Evolutionary conservation across 2,888 invertebrate species (phyloP).

Genomic region (Julus scanicus): DNA sequence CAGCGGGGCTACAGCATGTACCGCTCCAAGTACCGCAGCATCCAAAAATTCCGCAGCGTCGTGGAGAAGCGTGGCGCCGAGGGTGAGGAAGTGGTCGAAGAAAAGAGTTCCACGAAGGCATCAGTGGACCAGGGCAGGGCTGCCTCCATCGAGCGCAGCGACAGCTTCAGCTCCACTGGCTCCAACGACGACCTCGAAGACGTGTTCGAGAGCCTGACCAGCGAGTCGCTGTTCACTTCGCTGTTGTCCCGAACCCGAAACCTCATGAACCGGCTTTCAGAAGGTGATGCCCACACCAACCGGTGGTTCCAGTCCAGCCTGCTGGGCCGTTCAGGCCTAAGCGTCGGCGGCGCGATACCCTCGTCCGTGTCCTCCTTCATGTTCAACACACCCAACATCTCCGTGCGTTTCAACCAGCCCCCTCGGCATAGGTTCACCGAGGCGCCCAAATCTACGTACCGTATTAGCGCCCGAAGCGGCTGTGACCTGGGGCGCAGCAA

Average conservation of each 20-base stretch:
- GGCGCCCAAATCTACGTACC: background rate
- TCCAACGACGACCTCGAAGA: constrained; percentile 80
- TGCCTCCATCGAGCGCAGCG: constrained; percentile 73
- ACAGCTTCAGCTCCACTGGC: constrained; percentile 85
- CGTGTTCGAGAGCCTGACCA: constrained; percentile 89
- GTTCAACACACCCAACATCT: constrained; percentile 41
- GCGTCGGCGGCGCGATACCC: background rate
- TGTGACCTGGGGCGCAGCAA: background rate
- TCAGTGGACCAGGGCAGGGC: constrained; percentile 12
- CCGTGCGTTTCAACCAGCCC: constrained; percentile 38
- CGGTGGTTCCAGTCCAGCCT: constrained; percentile 52
- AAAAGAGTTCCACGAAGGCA: constrained; percentile 8
- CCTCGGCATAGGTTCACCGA: background rate
- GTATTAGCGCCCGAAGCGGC: background rate
- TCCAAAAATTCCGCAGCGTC: constrained; percentile 55
- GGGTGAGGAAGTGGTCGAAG: background rate
- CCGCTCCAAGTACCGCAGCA: constrained; percentile 57
- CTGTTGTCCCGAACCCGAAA: constrained; percentile 71
- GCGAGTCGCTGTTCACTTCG: constrained; percentile 90
- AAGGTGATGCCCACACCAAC: constrained; percentile 43
- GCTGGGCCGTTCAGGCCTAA: background rate
- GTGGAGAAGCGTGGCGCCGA: constrained; percentile 51
- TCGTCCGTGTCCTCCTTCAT: constrained; percentile 39
- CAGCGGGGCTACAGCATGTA: constrained; percentile 58
- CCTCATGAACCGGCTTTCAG: constrained; percentile 51